Evolutionary conservation across 1,140 invertebrate genomes (phyloP).

Genomic region (Drosophila equinoxialis): DNA sequence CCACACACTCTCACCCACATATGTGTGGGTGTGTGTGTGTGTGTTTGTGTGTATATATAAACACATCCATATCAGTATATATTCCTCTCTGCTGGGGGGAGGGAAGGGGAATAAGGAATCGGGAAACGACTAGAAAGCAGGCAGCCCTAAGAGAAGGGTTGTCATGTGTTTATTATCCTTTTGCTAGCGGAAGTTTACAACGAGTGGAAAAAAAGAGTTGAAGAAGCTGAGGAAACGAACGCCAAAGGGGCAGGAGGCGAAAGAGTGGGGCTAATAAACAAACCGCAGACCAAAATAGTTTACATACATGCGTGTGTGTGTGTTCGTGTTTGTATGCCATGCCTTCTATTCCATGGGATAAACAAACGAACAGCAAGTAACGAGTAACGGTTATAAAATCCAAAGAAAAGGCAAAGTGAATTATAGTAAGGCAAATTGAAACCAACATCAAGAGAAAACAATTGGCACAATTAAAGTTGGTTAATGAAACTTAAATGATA

Average conservation of each 20-base stretch:
- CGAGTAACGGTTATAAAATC: constrained; percentile 1
- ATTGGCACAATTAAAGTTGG: not conserved
- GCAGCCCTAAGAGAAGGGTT: constrained; percentile 30
- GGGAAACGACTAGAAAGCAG: not conserved
- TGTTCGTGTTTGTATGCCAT: not conserved
- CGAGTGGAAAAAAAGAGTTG: constrained; percentile 12
- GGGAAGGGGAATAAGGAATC: not conserved
- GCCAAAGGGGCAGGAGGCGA: not conserved
- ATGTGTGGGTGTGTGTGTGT: not conserved
- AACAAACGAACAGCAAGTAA: not conserved
- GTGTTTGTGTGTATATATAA: constrained; percentile 26
- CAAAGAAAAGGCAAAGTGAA: not conserved
- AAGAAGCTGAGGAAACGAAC: not conserved
- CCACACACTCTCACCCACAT: constrained; percentile 16
- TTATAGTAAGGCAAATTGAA: not conserved
- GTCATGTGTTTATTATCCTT: constrained; percentile 55
- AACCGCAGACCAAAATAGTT: not conserved
- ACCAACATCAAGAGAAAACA: no score
- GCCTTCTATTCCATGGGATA: not conserved
- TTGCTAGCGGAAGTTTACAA: constrained; percentile 40
- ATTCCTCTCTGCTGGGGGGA: constrained; percentile 5
- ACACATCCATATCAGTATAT: constrained; percentile 12
- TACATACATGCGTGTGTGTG: not conserved
- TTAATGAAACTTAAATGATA: not conserved
- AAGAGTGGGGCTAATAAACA: constrained; percentile 5